phyloP scores from a whole-genome alignment of 2,888 invertebrate genomes.

The Colletes collaris region DNA sequence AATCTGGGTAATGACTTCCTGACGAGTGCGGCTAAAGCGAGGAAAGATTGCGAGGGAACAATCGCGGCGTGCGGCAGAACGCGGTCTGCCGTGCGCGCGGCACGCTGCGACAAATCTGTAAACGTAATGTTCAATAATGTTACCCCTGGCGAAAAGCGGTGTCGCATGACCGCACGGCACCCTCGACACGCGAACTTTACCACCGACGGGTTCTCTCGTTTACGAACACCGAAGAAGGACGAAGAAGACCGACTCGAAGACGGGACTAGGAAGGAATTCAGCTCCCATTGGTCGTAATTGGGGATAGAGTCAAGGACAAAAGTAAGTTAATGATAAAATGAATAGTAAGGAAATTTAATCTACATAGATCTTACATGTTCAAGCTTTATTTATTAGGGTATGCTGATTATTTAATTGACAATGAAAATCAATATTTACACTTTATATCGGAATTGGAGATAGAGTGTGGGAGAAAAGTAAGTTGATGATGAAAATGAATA shows the following conservation, averaged over 20 bases:
- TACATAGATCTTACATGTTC: no score
- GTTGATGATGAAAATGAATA: no score
- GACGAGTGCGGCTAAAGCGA: not conserved
- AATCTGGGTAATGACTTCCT: slow-evolving; percentile 22
- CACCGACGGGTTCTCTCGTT: slow-evolving; percentile 53
- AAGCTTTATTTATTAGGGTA: no score
- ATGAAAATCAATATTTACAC: no score
- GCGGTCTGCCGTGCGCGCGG: slow-evolving; percentile 21
- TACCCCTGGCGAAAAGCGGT: slow-evolving; percentile 63
- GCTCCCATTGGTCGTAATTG: no score
- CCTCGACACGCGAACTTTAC: slow-evolving; percentile 64
- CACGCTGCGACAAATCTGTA: slow-evolving; percentile 72
- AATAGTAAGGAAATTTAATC: no score
- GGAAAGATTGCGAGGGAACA: not conserved
- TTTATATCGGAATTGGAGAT: no score
- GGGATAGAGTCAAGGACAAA: no score
- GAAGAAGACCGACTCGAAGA: slow-evolving; percentile 32
- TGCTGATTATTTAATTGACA: no score
- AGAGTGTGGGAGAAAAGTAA: no score
- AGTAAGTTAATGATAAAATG: no score
- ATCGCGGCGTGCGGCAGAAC: not conserved
- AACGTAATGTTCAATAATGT: slow-evolving; percentile 75
- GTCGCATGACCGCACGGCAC: slow-evolving; percentile 74
- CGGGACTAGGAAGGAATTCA: no score
- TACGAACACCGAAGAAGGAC: slow-evolving; percentile 27